Evolutionary conservation across 2,888 invertebrate genomes (phyloP).

Genomic region (Drosophila percnosoma): DNA sequence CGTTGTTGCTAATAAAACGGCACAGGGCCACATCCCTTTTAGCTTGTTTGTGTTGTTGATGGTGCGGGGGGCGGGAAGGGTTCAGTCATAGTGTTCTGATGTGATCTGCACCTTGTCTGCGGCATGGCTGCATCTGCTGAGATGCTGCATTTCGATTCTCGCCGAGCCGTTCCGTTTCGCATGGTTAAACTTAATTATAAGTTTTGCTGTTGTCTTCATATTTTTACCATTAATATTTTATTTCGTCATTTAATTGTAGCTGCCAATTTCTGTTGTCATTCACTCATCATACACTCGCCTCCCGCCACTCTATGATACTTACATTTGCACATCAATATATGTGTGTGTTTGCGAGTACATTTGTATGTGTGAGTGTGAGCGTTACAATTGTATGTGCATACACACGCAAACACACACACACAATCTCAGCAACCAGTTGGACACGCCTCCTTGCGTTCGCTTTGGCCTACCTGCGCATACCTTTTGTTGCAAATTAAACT

Average conservation of each 20-base stretch:
- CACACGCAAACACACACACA: slow-evolving; percentile 18
- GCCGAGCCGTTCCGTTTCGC: slow-evolving; percentile 78
- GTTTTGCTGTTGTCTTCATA: slow-evolving; percentile 76
- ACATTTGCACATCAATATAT: slow-evolving; percentile 28
- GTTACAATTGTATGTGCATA: slow-evolving; percentile 15
- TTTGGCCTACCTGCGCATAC: slow-evolving; percentile 65
- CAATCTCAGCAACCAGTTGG: slow-evolving; percentile 51
- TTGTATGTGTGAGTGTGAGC: slow-evolving; percentile 26
- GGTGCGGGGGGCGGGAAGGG: neutral
- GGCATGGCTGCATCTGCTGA: slow-evolving; percentile 33
- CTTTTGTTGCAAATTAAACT: slow-evolving; percentile 70
- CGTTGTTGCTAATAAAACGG: slow-evolving; percentile 75
- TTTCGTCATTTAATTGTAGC: slow-evolving; percentile 69
- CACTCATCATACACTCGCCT: slow-evolving; percentile 62
- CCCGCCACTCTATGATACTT: slow-evolving; percentile 28
- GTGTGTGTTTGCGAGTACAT: slow-evolving; percentile 6
- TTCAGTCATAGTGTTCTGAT: slow-evolving; percentile 20
- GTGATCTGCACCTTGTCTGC: slow-evolving; percentile 37
- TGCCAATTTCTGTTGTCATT: slow-evolving; percentile 77
- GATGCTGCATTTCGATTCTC: slow-evolving; percentile 76
- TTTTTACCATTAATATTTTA: slow-evolving; percentile 75
- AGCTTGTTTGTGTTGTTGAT: slow-evolving; percentile 18
- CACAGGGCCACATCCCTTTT: slow-evolving; percentile 53
- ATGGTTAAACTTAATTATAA: slow-evolving; percentile 82
- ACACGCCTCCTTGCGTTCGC: slow-evolving; percentile 70